Evolutionary conservation across 2,113 vertebrate species (phyloP), one percentile per base, ranked within the genome.

Genomic region (Tetrao urogallus): DNA sequence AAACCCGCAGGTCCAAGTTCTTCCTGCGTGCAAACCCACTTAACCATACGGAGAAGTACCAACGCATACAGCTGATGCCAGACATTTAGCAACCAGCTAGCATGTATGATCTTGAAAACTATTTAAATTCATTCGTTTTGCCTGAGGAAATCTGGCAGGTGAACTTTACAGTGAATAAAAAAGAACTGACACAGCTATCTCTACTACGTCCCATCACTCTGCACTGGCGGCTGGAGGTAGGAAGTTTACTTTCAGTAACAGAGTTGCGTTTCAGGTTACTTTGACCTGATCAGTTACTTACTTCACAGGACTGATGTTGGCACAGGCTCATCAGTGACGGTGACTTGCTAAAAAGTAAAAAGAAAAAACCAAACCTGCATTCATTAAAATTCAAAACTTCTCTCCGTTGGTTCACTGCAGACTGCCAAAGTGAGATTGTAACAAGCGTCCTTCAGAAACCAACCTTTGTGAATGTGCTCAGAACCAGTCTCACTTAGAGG

Each of bases 91-190:
- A 84, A 52, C 65, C 88, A 75, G 10, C 81, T 8, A 70, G 48
- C 27, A 72, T 1, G 43, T 32, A 76, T 66, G 10, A 25, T n/a
- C 34, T 57, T 52, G 61, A 86, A 93, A 82, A 38, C 54, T 71
- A 57, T 47, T 89, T 65, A 72, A 90, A 92, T 73, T 88, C 2
- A 81, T 40, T 87, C 47, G 54, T 65, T 74, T 72, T 69, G 63
- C 48, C 58, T 30, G 17, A 84, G 63, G 70, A 90, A 77, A 75
- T 69, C 45, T 13, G 18, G 72, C 66, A 45, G 25, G 52, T 90
- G 32, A 76, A 86, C 45, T 70, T 65, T 5, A 60, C 0, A 73
- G 2, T 5, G 30, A 73, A 72, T 0, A 24, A 2, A 14, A 28
- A 34, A 47, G 47, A 57, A 25, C 5, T 2, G 7, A 50, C 58